A percentile compares a stretch with the other conserved stretches of the same genome.
Conservation (phyloP, 2,797 vertebrate species). For the Ispidina picta region DNA sequence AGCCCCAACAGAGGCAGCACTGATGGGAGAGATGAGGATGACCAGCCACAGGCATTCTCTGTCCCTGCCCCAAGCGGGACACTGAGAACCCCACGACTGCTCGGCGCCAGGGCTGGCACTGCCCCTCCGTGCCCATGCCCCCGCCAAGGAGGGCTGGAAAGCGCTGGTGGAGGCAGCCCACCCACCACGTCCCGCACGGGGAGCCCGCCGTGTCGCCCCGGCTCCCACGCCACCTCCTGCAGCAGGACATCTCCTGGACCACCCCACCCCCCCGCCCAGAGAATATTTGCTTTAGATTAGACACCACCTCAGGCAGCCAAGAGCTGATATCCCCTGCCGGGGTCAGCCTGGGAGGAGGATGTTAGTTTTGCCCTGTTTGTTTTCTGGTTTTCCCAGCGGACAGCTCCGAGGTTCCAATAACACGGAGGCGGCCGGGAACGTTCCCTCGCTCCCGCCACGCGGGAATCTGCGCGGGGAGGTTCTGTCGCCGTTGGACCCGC, state of each 20-base stretch:
- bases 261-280: background rate
- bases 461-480: background rate
- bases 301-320: background rate
- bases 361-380: background rate
- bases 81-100: background rate
- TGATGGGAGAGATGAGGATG: background rate
- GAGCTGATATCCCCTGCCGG: background rate
- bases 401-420: background rate
- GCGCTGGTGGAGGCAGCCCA: background rate
- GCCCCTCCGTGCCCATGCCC: background rate
- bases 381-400: background rate
- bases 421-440: background rate
- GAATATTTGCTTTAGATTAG: background rate
- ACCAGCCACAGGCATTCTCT: background rate
- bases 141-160: background rate
- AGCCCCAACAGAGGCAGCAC: background rate
- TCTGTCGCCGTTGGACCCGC: fast-evolving
- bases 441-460: fast-evolving
- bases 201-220: background rate
- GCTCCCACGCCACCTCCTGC: background rate
- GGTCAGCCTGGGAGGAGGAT: background rate
- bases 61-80: background rate
- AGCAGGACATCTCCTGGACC: background rate
- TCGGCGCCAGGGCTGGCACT: fast-evolving
- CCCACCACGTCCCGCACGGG: fast-evolving